Conservation (phyloP, 2,113 vertebrate species). For the Microcebus griseorufus region DNA sequence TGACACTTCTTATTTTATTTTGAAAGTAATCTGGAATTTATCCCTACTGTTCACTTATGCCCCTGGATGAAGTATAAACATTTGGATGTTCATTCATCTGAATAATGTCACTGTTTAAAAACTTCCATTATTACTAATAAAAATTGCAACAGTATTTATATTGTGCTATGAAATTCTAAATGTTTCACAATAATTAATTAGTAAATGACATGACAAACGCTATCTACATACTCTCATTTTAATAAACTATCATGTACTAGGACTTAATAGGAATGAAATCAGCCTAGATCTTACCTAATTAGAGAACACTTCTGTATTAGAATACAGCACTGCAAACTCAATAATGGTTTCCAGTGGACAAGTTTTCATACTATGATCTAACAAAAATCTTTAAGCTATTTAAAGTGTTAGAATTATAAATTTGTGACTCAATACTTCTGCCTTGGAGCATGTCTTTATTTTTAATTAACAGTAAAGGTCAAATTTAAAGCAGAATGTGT, state of each 20-base stretch:
- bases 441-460: constrained; percentile 54
- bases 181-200: constrained; percentile 79
- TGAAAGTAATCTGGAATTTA: constrained; percentile 61
- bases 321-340: constrained; percentile 20
- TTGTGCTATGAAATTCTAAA: constrained; percentile 64
- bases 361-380: constrained; percentile 50
- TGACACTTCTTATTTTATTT: constrained; percentile 66
- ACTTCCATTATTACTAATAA: constrained; percentile 74
- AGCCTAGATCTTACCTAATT: constrained; percentile 48
- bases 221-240: constrained; percentile 71
- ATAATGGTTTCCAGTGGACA: constrained; percentile 51
- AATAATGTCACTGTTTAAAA: constrained; percentile 68
- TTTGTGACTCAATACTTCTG: constrained; percentile 62
- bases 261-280: constrained; percentile 66
- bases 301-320: constrained; percentile 49
- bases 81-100: constrained; percentile 66
- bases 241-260: constrained; percentile 64
- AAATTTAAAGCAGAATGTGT: constrained; percentile 75
- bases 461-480: constrained; percentile 77
- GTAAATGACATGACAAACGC: constrained; percentile 67
- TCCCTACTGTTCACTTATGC: neutral
- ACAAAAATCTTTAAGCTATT: constrained; percentile 58
- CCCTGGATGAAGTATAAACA: constrained; percentile 48
- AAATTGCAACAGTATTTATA: constrained; percentile 68
- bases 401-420: constrained; percentile 34